Percentiles rank a stretch among this genome's conserved stretches.
phyloP scores from a whole-genome alignment of 2,888 invertebrate genomes.

The Bursaphelenchus okinawaensis region DNA sequence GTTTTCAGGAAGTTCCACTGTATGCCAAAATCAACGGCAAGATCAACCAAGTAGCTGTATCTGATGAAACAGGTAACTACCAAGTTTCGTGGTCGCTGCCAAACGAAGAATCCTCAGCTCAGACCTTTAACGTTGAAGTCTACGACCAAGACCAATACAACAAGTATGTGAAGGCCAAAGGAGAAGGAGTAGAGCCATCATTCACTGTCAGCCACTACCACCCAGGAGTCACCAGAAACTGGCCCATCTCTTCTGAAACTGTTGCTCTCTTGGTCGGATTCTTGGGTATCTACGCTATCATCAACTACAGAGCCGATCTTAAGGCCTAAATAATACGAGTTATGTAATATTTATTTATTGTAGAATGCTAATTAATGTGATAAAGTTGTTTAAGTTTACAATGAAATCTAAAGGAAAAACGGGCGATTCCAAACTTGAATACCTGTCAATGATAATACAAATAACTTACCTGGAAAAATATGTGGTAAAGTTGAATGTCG shows the following conservation, averaged over 20 bases:
- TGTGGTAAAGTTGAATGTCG: background rate
- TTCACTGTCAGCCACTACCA: slow-evolving; percentile 71
- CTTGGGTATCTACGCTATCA: slow-evolving; percentile 45
- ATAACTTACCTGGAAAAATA: background rate
- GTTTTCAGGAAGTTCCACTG: slow-evolving; percentile 67
- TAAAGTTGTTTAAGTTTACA: background rate
- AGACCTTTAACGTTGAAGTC: slow-evolving; percentile 73
- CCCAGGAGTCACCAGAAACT: slow-evolving; percentile 59
- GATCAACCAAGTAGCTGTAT: slow-evolving; percentile 75
- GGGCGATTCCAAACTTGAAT: background rate
- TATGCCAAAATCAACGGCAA: slow-evolving; percentile 84
- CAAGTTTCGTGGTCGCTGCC: slow-evolving; percentile 92
- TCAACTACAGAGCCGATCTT: slow-evolving; percentile 40
- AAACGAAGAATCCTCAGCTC: slow-evolving; percentile 73
- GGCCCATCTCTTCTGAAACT: slow-evolving; percentile 45
- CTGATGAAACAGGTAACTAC: slow-evolving; percentile 72
- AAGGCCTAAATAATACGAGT: slow-evolving; percentile 29
- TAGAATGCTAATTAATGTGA: background rate
- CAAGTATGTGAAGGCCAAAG: slow-evolving; percentile 66
- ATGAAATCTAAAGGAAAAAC: background rate
- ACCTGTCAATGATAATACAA: background rate
- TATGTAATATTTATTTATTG: slow-evolving; percentile 1
- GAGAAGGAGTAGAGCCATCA: slow-evolving; percentile 69
- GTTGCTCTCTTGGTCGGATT: slow-evolving; percentile 38
- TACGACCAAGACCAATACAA: slow-evolving; percentile 89